phyloP scores from a whole-genome alignment of 2,797 vertebrate genomes.

The Manis javanica region DNA sequence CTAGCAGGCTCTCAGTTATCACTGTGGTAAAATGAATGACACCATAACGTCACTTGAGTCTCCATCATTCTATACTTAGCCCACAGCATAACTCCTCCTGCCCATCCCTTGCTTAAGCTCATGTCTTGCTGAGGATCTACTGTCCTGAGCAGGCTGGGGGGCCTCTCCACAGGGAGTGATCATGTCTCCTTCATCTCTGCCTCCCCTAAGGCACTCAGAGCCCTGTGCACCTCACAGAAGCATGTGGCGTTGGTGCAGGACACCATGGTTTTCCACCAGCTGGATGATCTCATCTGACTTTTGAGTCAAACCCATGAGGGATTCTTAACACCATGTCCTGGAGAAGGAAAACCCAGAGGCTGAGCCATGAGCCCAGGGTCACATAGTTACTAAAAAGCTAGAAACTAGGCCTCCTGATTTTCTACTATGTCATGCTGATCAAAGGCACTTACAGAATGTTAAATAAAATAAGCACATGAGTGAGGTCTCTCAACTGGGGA shows the following conservation, averaged over 20 bases:
- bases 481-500: not conserved
- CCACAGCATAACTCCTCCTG: not conserved
- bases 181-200: not conserved
- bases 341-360: not conserved
- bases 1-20: not conserved
- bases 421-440: not conserved
- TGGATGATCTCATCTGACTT: not conserved
- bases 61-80: not conserved
- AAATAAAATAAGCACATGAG: not conserved
- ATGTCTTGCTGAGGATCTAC: not conserved
- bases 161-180: not conserved
- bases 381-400: not conserved
- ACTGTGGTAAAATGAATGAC: not conserved
- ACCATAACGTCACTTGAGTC: not conserved
- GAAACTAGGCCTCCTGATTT: not conserved
- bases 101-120: not conserved
- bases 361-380: not conserved
- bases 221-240: not conserved
- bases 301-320: not conserved
- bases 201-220: not conserved
- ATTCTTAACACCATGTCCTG: not conserved
- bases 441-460: constrained; percentile 22
- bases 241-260: not conserved
- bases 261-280: not conserved
- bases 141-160: not conserved